phyloP scores from a whole-genome alignment of 2,113 vertebrate species.

The Psophia crepitans region DNA sequence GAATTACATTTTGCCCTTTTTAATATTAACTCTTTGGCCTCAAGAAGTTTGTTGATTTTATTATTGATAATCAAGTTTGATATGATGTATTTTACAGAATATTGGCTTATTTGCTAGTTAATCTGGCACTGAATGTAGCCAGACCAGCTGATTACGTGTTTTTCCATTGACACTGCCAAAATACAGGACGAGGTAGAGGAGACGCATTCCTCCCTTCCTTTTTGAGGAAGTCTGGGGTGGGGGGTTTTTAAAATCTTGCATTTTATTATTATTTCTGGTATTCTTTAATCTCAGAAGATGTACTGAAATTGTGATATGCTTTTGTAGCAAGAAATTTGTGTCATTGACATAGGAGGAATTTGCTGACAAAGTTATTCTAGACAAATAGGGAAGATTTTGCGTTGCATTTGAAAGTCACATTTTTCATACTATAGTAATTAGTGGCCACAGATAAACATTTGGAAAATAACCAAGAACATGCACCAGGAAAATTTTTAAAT shows the following conservation, averaged over 20 bases:
- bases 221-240: constrained; percentile 15
- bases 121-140: constrained; percentile 3
- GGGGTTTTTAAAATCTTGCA: not conserved
- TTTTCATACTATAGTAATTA: not conserved
- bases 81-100: constrained; percentile 57
- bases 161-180: constrained; percentile 42
- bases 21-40: constrained; percentile 54
- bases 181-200: constrained; percentile 8
- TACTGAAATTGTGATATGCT: not conserved
- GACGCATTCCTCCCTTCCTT: not conserved
- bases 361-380: not conserved
- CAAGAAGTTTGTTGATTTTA: constrained; percentile 59
- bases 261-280: not conserved
- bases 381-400: not conserved
- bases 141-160: not conserved
- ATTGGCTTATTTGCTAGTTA: constrained; percentile 20
- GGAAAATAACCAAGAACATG: not conserved
- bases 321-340: not conserved
- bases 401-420: not conserved
- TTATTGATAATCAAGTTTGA: constrained; percentile 62
- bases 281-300: not conserved
- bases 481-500: not conserved
- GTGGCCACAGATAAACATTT: not conserved
- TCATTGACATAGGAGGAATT: not conserved
- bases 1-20: constrained; percentile 23